Conservation (phyloP, 2,797 vertebrate genomes). For the Acrossocheilus wenchowensis region DNA sequence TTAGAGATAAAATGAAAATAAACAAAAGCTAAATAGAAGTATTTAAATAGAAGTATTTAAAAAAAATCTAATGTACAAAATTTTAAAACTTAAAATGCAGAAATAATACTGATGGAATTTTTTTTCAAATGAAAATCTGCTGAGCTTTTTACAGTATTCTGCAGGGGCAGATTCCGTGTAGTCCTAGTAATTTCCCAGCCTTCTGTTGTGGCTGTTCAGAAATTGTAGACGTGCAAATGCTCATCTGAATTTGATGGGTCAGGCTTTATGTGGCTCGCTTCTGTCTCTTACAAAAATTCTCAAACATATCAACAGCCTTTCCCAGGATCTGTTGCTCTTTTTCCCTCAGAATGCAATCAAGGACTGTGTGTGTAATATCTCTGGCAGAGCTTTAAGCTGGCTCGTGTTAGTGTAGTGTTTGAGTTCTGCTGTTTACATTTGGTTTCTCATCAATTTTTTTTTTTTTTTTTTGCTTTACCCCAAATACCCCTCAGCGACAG, state of each 20-base stretch:
- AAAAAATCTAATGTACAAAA: not conserved
- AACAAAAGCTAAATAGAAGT: not conserved
- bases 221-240: slow-evolving; percentile 26
- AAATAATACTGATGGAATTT: not conserved
- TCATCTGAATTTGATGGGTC: slow-evolving; percentile 25
- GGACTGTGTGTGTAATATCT: slow-evolving; percentile 16
- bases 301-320: slow-evolving; percentile 37
- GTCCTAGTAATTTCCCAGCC: not conserved
- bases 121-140: not conserved
- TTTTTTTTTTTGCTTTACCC: slow-evolving; percentile 21
- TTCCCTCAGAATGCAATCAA: slow-evolving; percentile 38
- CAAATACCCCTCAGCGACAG: slow-evolving; percentile 40
- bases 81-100: not conserved
- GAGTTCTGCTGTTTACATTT: slow-evolving; percentile 32
- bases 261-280: slow-evolving; percentile 19
- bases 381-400: slow-evolving; percentile 23
- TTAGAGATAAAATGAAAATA: not conserved
- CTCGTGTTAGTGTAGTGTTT: slow-evolving; percentile 18
- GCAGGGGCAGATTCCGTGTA: not conserved
- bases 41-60: not conserved
- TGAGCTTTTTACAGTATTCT: not conserved
- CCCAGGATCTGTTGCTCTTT: slow-evolving; percentile 47
- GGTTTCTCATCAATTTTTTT: slow-evolving; percentile 11
- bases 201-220: slow-evolving; percentile 10
- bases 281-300: slow-evolving; percentile 5